Evolutionary conservation across 2,797 vertebrate genomes (phyloP).

Genomic region (Meriones psammophilus): DNA sequence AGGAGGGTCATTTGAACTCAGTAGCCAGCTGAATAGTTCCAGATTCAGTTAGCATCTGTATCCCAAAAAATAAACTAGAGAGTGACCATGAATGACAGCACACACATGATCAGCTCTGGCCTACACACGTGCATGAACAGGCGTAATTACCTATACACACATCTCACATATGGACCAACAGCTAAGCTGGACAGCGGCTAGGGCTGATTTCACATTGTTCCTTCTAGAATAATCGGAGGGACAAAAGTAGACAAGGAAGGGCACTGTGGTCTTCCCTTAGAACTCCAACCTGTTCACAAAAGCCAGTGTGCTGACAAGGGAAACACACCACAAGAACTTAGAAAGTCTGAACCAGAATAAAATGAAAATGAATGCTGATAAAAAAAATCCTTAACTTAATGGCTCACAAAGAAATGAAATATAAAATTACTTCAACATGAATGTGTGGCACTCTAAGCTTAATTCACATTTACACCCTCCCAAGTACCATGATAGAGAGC

Average conservation of each 20-base stretch:
- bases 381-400: not conserved
- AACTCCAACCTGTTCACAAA: not conserved
- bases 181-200: not conserved
- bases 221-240: too few relatives aligned
- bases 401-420: not conserved
- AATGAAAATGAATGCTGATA: not conserved
- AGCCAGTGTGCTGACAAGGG: not conserved
- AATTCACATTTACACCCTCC: not conserved
- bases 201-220: not conserved
- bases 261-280: not conserved
- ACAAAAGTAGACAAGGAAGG: not conserved
- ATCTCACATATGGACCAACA: not conserved
- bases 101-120: not conserved
- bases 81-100: not conserved
- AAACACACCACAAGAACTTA: not conserved
- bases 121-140: not conserved
- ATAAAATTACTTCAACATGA: conserved; percentile 6
- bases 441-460: not conserved
- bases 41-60: not conserved
- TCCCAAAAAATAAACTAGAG: not conserved
- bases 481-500: not conserved
- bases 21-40: not conserved
- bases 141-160: not conserved
- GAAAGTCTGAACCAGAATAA: not conserved
- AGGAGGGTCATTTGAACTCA: not conserved